A percentile compares a stretch with the other conserved stretches of the same genome.
Evolutionary conservation across 2,113 vertebrate genomes (phyloP).

Genomic region (Orientallactaga bullata): DNA sequence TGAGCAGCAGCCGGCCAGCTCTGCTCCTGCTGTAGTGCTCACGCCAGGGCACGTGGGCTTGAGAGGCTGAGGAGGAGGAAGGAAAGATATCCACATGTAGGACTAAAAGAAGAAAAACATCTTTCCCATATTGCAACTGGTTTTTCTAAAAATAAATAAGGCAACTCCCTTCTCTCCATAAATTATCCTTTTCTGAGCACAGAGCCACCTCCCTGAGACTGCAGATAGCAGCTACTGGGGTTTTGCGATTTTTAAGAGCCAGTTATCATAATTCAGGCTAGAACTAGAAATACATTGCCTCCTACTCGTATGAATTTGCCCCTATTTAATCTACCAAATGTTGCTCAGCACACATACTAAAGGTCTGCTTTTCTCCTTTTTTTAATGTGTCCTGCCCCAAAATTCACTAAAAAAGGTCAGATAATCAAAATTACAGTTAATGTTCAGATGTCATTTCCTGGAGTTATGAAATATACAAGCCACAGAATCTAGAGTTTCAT

Average conservation of each 20-base stretch:
- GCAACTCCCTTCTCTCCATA: not conserved
- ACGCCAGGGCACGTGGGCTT: not conserved
- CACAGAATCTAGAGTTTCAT: not conserved
- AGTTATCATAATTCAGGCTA: not conserved
- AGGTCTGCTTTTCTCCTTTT: not conserved
- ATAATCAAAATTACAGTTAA: conserved; percentile 15
- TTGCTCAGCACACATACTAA: not conserved
- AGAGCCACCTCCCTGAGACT: not conserved
- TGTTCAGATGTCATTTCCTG: not conserved
- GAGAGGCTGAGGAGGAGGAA: not conserved
- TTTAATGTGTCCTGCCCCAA: not conserved
- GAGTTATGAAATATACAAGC: conserved; percentile 43
- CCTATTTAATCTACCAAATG: not conserved
- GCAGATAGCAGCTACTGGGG: not conserved
- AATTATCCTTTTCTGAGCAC: conserved; percentile 33
- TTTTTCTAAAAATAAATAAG: conserved; percentile 66
- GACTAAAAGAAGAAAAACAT: not conserved
- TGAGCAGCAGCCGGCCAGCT: not conserved
- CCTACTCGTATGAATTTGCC: not conserved
- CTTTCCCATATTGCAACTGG: conserved; percentile 13
- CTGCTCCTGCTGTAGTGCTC: not conserved
- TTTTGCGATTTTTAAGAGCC: not conserved
- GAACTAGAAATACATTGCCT: conserved; percentile 33
- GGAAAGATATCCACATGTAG: not conserved
- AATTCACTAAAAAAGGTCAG: conserved; percentile 14